Percentiles rank a stretch among this genome's conserved stretches.
phyloP scores from a whole-genome alignment of 2,888 invertebrate genomes.

The Bugula neritina region DNA sequence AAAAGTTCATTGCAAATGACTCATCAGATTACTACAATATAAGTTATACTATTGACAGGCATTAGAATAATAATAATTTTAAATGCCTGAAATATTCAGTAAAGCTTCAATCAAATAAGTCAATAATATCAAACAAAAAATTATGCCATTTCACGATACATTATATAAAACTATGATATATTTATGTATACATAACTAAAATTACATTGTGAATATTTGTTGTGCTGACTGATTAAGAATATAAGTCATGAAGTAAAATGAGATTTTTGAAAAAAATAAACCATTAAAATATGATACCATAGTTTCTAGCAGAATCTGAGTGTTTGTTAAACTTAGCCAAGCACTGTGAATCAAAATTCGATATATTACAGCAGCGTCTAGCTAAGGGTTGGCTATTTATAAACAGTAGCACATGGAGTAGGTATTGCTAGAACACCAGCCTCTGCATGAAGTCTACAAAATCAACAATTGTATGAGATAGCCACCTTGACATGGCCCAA shows the following conservation, averaged over 20 bases:
- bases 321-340: neutral
- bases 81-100: neutral
- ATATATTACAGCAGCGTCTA: too few species aligned
- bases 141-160: constrained; percentile 24
- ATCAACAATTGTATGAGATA: neutral
- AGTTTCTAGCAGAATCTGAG: neutral
- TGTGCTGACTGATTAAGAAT: too few species aligned
- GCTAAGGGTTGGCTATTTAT: constrained; percentile 6
- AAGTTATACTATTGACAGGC: too few species aligned
- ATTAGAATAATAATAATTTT: neutral
- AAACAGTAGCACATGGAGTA: constrained; percentile 11
- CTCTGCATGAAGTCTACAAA: constrained; percentile 24
- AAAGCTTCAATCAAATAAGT: neutral
- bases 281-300: neutral
- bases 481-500: too few species aligned
- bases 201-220: too few species aligned
- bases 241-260: too few species aligned
- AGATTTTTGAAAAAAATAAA: too few species aligned
- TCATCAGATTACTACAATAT: too few species aligned
- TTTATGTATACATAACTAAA: neutral
- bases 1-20: too few species aligned
- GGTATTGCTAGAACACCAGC: constrained; percentile 21
- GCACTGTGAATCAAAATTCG: neutral
- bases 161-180: neutral
- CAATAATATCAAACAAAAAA: neutral